Percentiles rank a stretch among this genome's conserved stretches.
Evolutionary conservation across 2,888 invertebrate genomes (phyloP).

Genomic region (Portevinia maculata): DNA sequence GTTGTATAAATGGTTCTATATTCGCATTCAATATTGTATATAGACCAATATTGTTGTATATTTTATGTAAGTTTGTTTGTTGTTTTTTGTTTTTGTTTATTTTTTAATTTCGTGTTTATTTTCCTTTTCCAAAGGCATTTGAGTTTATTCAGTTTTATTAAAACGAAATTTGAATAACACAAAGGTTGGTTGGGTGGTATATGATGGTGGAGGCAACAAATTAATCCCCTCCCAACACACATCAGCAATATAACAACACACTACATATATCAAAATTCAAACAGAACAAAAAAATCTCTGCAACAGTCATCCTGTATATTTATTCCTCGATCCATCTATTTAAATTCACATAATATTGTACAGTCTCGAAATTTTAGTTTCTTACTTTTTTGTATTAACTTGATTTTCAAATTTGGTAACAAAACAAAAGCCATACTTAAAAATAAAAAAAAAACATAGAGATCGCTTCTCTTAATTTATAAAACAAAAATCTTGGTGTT

Average conservation of each 20-base stretch:
- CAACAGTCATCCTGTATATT: constrained; percentile 28
- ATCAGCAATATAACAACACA: constrained; percentile 46
- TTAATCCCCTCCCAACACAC: constrained; percentile 39
- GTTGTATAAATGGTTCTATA: neutral
- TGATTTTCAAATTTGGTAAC: constrained; percentile 37
- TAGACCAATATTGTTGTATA: neutral
- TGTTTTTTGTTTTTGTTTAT: constrained; percentile 50
- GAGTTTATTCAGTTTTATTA: constrained; percentile 75
- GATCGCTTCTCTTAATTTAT: constrained; percentile 39
- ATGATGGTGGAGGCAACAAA: constrained; percentile 63
- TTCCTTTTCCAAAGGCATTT: constrained; percentile 68
- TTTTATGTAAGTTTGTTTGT: constrained; percentile 34
- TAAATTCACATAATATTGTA: constrained; percentile 29
- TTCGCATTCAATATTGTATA: constrained; percentile 27
- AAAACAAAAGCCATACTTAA: constrained; percentile 41
- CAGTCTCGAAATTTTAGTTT: constrained; percentile 43
- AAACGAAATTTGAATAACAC: constrained; percentile 50
- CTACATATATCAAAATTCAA: constrained; percentile 26
- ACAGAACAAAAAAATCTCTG: constrained; percentile 8
- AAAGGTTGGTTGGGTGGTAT: constrained; percentile 52
- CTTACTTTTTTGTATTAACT: constrained; percentile 39
- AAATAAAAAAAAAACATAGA: constrained; percentile 22
- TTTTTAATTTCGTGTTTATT: constrained; percentile 55
- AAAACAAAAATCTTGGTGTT: constrained; percentile 72
- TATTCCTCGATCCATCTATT: constrained; percentile 7